Evolutionary conservation across 2,797 vertebrate genomes (phyloP).

Genomic region (Martes flavigula): DNA sequence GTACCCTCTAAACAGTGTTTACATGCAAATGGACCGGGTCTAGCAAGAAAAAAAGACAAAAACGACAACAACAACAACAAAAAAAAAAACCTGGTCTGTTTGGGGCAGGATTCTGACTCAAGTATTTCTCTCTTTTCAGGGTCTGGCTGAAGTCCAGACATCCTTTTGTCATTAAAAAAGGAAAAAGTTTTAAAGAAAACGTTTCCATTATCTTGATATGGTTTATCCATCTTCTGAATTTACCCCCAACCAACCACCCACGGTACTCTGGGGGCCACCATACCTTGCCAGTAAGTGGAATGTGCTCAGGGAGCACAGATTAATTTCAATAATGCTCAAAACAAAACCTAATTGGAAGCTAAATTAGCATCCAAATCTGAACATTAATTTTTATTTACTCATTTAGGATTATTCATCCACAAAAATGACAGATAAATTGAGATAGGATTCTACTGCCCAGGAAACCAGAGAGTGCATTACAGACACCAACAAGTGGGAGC

Average conservation of each 20-base stretch:
- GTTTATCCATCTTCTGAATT: slow-evolving; percentile 64
- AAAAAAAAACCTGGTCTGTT: background rate
- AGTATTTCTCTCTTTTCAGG: slow-evolving; percentile 29
- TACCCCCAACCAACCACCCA: background rate
- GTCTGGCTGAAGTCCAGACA: slow-evolving; percentile 27
- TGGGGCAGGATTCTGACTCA: slow-evolving; percentile 20
- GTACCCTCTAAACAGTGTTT: background rate
- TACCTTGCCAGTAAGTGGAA: slow-evolving; percentile 48
- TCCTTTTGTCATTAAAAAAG: slow-evolving; percentile 41
- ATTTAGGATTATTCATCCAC: slow-evolving; percentile 68
- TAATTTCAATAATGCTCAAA: slow-evolving; percentile 70
- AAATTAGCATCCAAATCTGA: slow-evolving; percentile 74
- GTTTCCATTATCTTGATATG: slow-evolving; percentile 60
- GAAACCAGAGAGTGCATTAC: slow-evolving; percentile 16
- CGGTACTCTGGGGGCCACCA: background rate
- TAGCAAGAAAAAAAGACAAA: slow-evolving; percentile 21
- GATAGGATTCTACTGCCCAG: slow-evolving; percentile 2
- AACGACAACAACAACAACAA: too few relatives aligned
- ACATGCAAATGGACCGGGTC: background rate
- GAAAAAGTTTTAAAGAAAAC: slow-evolving; percentile 38
- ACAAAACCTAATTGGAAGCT: slow-evolving; percentile 66
- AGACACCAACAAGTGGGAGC: background rate
- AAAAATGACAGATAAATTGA: slow-evolving; percentile 59
- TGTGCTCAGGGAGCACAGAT: slow-evolving; percentile 49
- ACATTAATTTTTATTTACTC: slow-evolving; percentile 77